Evolutionary conservation across 2,888 invertebrate species (phyloP), one percentile per base, ranked within the genome.

Genomic region (Melieria crassipennis): DNA sequence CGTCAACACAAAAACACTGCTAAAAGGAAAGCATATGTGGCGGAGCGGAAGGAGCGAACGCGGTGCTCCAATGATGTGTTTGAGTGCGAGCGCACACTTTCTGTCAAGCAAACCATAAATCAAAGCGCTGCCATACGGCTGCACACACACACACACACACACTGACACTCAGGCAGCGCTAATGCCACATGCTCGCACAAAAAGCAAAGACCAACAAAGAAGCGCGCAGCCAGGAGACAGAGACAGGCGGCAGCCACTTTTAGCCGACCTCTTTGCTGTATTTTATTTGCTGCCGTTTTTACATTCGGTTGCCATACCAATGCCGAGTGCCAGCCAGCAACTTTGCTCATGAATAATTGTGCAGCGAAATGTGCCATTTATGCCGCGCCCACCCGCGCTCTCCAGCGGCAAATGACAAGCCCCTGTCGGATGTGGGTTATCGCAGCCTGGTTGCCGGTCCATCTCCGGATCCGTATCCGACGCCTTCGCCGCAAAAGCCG

Each of bases 21-120:
- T 4, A 45, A 43, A 4, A 48, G 16, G 9, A 43, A 58, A 30
- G 30, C 50, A 50, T 13, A 46, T 3, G 45, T 30, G 13, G 30
- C 3, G 46, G 11, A 1, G 42, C 9, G n/a, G 45, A n/a, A n/a
- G 11, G 11, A 11, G 4, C 10, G 16, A 43, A 55, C 52, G 52
- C 10, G 45, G 43, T 65, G 46, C 16, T 11, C 55, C 45, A 10
- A 65, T 6, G 13, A 13, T 6, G 30, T 30, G 64, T 9, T 55
- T n/a, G 50, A 42, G 55, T 65, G 64, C 52, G 43, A 55, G 45
- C 52, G 13, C 48, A n/a, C 63, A 16, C 48, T 30, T 42, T 55
- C 55, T 55, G 64, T 65, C 64, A 65, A 55, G 43, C 43, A 55
- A 45, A 55, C 64, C 64, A 65, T 65, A 65, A 65, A 65, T 65